Base-by-base conservation (phyloP, 2,113 vertebrate species). In the Psittacula cyanocephala region DNA sequence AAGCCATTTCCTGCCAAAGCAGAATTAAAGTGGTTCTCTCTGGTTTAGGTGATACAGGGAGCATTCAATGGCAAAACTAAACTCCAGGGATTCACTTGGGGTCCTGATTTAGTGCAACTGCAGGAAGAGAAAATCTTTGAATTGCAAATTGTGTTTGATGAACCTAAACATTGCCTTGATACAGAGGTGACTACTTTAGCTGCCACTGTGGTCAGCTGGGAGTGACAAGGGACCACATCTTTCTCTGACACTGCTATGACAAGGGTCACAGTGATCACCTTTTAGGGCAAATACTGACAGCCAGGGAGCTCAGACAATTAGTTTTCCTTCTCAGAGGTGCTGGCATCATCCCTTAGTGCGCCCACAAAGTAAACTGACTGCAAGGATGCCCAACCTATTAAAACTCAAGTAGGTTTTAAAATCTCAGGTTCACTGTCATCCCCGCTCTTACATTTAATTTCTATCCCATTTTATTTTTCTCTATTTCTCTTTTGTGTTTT, bases 221-320 rank as follows among this genome's bases (percentile, higher is more conserved):
- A 82, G 27, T 20, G 50, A 59, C 0, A 0, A 88, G 46, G 29
- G 35, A 81, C 27, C 47, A 27, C 0, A 0, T 81, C n/a, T 55
- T 88, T 43, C 31, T 74, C 43, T 31, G 60, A 37, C 41, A 49
- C 17, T 78, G 69, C 37, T 46, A 20, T 11, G 28, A 15, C 24
- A 85, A 63, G 50, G 35, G 33, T 10, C 29, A 74, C 16, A 8
- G 31, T 31, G 7, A 53, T 10, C 43, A 13, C 46, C 43, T 49
- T 4, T 2, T 15, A 52, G 29, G 43, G 23, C 18, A 62, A 74
- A 14, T 13, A 29, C 33, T 41, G 33, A 70, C 9, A 72, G 5
- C 23, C 29, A 81, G 22, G 33, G 8, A 80, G 22, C 17, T 82
- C 37, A 37, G 39, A 4, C 9, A 80, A 52, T 25, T 64, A 31